These are phyloP conservation scores for Falco biarmicus DNA, from an alignment of 2,797 vertebrate species.

Conservation along the genomic window DNA sequence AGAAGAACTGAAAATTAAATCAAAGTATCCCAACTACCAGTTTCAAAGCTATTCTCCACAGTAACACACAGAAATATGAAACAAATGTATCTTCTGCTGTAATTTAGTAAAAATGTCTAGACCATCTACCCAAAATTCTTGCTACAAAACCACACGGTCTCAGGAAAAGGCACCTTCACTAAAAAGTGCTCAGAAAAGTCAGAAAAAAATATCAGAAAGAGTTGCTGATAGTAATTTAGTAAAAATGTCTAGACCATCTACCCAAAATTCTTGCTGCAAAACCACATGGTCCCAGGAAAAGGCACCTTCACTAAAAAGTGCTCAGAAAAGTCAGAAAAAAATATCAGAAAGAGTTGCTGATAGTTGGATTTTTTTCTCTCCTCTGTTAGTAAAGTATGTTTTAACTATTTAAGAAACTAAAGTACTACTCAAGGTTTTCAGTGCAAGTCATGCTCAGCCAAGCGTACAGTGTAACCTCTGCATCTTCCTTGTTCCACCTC, in stretches of 20 bases:
- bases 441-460: neutral
- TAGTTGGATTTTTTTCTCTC: neutral
- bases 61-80: neutral
- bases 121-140: neutral
- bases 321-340: neutral
- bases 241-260: neutral
- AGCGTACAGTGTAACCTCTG: neutral
- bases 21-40: neutral
- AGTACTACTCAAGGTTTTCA: neutral
- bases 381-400: neutral
- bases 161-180: neutral
- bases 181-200: neutral
- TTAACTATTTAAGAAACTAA: neutral
- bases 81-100: neutral
- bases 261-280: neutral
- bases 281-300: neutral
- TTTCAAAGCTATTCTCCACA: neutral
- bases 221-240: neutral
- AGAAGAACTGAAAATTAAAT: neutral
- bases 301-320: neutral
- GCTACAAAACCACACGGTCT: neutral
- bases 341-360: neutral
- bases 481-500: neutral
- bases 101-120: neutral
- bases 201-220: neutral